These are phyloP conservation scores for Eupeodes latifasciatus DNA, from an alignment of 2,888 invertebrate species.

Conservation along the genomic window DNA sequence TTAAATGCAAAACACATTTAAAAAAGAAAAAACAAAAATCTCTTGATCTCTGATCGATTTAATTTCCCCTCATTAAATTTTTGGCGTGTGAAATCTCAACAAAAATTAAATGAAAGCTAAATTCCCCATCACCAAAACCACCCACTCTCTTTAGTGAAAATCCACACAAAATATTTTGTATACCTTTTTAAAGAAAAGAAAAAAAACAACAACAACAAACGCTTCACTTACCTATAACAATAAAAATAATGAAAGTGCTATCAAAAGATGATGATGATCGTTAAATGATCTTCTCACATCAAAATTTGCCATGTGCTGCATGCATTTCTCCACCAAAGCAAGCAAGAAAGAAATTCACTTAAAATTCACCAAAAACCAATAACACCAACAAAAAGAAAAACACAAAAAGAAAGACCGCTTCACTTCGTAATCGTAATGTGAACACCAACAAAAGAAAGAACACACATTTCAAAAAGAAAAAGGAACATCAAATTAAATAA, in stretches of 20 bases:
- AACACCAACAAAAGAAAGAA: neutral
- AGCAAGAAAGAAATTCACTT: constrained; percentile 34
- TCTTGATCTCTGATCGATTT: constrained; percentile 24
- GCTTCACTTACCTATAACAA: constrained; percentile 33
- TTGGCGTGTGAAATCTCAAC: constrained; percentile 23
- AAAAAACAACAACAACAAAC: neutral
- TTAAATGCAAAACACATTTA: neutral
- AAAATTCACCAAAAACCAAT: constrained; percentile 3
- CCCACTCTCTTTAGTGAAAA: constrained; percentile 32
- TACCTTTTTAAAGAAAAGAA: constrained; percentile 17
- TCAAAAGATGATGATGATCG: constrained; percentile 60
- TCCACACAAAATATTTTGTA: constrained; percentile 15
- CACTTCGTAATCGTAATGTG: constrained; percentile 17
- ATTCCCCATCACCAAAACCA: constrained; percentile 21
- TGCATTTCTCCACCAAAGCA: constrained; percentile 21
- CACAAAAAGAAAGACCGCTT: neutral
- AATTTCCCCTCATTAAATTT: constrained; percentile 20
- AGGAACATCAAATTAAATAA: constrained; percentile 6
- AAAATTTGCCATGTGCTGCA: constrained; percentile 32
- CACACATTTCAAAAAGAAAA: constrained; percentile 40
- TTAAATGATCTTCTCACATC: constrained; percentile 44
- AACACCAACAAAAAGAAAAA: neutral
- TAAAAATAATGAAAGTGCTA: constrained; percentile 58
- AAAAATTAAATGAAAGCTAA: constrained; percentile 29
- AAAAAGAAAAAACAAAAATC: neutral